Conservation (phyloP, 1,140 invertebrate genomes). For the fruit fly (Drosophila melanogaster) region Release_6_plus_ISO1_MT NC_004354.4:5592001-5592500, state of each 20-base stretch:
- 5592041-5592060: constrained; percentile 72
- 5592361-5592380: neutral
- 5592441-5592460: constrained; percentile 23
- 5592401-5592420: neutral
- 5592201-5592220: too few relatives aligned
- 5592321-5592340: too few relatives aligned
- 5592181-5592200: neutral
- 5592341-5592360: neutral
- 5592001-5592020: constrained; percentile 83
- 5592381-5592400: constrained; percentile 33
- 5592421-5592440: constrained; percentile 31
- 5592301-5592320: too few relatives aligned
- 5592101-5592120: constrained; percentile 1
- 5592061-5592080: constrained; percentile 43
- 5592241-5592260: neutral
- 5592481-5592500: constrained; percentile 33
- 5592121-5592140: constrained; percentile 29
- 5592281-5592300: too few relatives aligned
- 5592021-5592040: constrained; percentile 70
- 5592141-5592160: neutral
- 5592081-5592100: constrained; percentile 32
- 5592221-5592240: too few relatives aligned
- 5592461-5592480: constrained; percentile 15
- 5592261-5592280: too few relatives aligned
- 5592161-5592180: neutral